A percentile compares a stretch with the other conserved stretches of the same genome.
These are phyloP conservation scores for Amyelois transitella DNA, from an alignment of 1,140 invertebrate species.

Conservation along the genomic window DNA sequence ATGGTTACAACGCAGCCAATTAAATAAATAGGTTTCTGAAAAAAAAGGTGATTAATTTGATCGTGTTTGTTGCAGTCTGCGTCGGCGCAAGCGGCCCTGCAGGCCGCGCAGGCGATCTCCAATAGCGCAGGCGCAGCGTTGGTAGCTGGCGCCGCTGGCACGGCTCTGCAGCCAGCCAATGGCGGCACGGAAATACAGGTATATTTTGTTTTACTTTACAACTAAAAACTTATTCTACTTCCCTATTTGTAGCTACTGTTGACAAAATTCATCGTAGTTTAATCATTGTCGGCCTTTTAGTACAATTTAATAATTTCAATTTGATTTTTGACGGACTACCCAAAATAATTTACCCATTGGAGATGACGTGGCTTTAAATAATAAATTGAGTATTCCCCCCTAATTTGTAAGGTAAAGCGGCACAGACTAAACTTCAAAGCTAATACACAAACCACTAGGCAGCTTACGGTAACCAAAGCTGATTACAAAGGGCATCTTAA, in stretches of 20 bases:
- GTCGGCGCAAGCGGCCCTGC: constrained; percentile 86
- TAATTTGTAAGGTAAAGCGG: background rate
- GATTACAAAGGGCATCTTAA: constrained; percentile 43
- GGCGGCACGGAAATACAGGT: constrained; percentile 69
- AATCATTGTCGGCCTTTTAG: too few species aligned
- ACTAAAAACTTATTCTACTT: background rate
- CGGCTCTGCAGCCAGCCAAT: constrained; percentile 76
- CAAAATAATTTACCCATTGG: too few species aligned
- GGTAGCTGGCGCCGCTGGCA: constrained; percentile 61
- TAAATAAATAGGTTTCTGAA: too few species aligned
- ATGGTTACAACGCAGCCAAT: too few species aligned
- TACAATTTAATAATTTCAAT: too few species aligned
- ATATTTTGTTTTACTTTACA: background rate
- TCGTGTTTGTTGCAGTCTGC: constrained; percentile 74
- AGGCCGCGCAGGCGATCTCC: constrained; percentile 86
- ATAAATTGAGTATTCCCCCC: too few species aligned
- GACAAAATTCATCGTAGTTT: too few species aligned
- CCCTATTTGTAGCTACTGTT: background rate
- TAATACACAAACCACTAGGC: constrained; percentile 8
- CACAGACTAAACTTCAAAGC: background rate
- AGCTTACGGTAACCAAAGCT: constrained; percentile 25
- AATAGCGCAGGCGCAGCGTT: constrained; percentile 65
- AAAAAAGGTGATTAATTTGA: too few species aligned
- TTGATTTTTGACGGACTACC: too few species aligned
- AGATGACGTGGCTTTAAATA: too few species aligned